Percentiles rank a stretch among this genome's conserved stretches.
These are phyloP conservation scores for Sminthurinus aureus DNA, from an alignment of 2,888 invertebrate genomes.

Conservation along the genomic window DNA sequence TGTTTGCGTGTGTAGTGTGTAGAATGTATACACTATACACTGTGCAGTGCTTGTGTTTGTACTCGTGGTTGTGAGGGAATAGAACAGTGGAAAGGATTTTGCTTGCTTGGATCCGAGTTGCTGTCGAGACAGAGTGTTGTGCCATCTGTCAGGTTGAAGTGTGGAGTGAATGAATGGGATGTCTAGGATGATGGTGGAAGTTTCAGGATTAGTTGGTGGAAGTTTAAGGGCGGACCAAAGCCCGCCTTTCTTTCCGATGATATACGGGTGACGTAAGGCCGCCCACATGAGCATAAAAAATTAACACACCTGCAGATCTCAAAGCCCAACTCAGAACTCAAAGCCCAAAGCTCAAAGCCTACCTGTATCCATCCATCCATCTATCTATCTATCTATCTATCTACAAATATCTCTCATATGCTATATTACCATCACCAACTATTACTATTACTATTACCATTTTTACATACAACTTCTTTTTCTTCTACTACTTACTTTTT, in stretches of 20 bases:
- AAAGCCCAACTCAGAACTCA: conserved; percentile 4
- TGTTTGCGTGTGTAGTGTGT: no score
- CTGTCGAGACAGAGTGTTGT: conserved; percentile 26
- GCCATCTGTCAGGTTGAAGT: conserved; percentile 42
- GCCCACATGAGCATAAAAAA: conserved; percentile 44
- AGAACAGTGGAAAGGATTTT: background rate
- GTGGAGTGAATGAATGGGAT: conserved; percentile 29
- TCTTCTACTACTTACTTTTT: conserved; percentile 21
- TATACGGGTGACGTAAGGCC: conserved; percentile 43
- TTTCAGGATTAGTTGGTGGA: conserved; percentile 49
- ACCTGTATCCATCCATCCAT: no score
- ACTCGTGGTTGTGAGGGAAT: background rate
- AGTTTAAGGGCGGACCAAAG: conserved; percentile 43
- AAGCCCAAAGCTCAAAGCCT: conserved; percentile 12
- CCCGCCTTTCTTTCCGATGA: conserved; percentile 49
- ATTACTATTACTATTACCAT: conserved; percentile 39
- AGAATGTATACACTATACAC: no score
- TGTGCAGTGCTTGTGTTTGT: background rate
- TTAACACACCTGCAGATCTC: no score
- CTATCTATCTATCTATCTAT: no score
- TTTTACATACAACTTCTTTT: conserved; percentile 24
- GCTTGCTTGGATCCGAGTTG: conserved; percentile 21
- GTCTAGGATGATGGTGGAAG: conserved; percentile 41
- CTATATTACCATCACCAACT: conserved; percentile 35
- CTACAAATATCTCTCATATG: background rate